A percentile compares a stretch with the other conserved stretches of the same genome.
These are phyloP conservation scores for Polydesmus complanatus DNA, from an alignment of 2,888 invertebrate genomes.

Conservation along the genomic window DNA sequence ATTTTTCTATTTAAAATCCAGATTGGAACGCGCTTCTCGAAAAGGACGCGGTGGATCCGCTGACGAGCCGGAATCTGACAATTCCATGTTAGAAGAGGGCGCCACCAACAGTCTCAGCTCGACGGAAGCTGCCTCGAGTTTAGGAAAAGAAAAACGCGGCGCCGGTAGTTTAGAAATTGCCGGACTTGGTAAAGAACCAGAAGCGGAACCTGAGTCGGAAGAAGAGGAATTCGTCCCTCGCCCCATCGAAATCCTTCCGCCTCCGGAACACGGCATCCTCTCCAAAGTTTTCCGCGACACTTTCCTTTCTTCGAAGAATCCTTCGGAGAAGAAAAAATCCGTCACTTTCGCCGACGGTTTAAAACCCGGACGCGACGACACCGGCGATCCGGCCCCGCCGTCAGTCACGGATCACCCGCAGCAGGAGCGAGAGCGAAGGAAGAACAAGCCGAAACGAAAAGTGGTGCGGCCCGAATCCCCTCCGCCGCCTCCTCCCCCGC, in stretches of 20 bases:
- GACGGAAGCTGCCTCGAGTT: neutral
- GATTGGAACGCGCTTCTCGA: neutral
- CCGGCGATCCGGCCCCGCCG: conserved; percentile 12
- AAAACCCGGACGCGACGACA: conserved; percentile 20
- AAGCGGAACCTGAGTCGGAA: neutral
- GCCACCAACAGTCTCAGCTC: neutral
- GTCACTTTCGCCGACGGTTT: conserved; percentile 23
- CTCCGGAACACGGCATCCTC: conserved; percentile 22
- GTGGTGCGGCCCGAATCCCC: conserved; percentile 11
- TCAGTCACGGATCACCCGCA: conserved; percentile 2
- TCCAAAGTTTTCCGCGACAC: conserved; percentile 19
- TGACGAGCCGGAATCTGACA: conserved; percentile 1
- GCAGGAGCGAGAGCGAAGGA: conserved; percentile 6
- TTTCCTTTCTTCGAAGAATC: conserved; percentile 2
- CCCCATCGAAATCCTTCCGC: conserved; percentile 12
- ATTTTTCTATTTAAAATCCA: too few relatives aligned
- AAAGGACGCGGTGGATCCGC: too few relatives aligned
- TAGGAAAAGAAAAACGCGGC: too few relatives aligned
- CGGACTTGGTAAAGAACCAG: neutral
- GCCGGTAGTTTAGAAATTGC: too few relatives aligned
- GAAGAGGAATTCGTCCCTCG: conserved; percentile 5
- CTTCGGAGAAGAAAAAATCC: conserved; percentile 18
- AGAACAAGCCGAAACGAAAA: neutral
- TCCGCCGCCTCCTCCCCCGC: conserved; percentile 17
- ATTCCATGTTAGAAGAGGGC: neutral